Conservation (phyloP, 2,113 vertebrate species). For the Oreamnos americanus region DNA sequence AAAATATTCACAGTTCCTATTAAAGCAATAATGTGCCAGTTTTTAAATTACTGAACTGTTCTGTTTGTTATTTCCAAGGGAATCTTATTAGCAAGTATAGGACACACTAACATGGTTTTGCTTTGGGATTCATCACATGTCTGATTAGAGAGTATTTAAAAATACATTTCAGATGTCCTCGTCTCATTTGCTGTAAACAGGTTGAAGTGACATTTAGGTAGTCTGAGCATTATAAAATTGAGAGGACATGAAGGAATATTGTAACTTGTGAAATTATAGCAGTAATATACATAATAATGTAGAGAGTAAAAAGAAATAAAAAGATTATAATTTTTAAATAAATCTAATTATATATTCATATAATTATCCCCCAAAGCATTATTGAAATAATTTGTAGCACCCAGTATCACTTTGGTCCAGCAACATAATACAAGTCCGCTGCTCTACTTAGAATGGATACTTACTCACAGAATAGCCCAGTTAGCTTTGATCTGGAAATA, state of each 20-base stretch:
- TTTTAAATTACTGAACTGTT: constrained; percentile 60
- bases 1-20: constrained; percentile 59
- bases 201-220: constrained; percentile 60
- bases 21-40: constrained; percentile 59
- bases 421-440: not conserved
- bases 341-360: not conserved
- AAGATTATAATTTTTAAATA: constrained; percentile 16
- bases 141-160: constrained; percentile 64
- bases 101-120: constrained; percentile 31
- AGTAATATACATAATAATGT: constrained; percentile 31
- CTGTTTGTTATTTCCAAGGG: constrained; percentile 57
- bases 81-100: constrained; percentile 63
- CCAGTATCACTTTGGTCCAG: not conserved
- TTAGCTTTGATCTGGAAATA: not conserved
- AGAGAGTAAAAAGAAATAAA: constrained; percentile 25
- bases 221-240: constrained; percentile 51
- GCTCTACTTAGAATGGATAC: not conserved
- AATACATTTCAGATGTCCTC: constrained; percentile 42
- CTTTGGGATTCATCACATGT: constrained; percentile 56
- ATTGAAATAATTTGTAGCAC: not conserved
- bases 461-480: not conserved
- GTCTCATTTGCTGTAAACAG: constrained; percentile 43
- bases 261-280: constrained; percentile 48
- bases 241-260: constrained; percentile 35
- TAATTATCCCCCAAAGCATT: not conserved